Base-by-base conservation (phyloP, 2,113 vertebrate species). In the Sorex fumeus region DNA sequence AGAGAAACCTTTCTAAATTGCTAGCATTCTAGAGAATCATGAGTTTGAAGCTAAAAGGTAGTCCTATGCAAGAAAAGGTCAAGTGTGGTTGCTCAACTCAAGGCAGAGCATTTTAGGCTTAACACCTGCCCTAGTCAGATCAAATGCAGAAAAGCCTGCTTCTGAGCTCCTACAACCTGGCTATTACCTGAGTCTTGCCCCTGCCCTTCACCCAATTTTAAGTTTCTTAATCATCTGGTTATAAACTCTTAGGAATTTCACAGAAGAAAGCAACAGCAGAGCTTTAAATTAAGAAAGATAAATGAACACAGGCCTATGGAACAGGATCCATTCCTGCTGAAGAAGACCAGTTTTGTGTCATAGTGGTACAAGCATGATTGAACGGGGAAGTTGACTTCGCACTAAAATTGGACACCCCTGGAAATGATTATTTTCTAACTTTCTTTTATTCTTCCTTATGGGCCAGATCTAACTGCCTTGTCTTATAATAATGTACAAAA, bases 211-310 rank as follows among this genome's bases (percentile, higher is more conserved):
- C 64, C 25, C 27, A 19, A 66, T 30, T 66, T 88, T 88, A 66
- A 57, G 75, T 87, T 72, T 94, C 34, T 80, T 77, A 87, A 60
- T 85, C 18, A 43, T 74, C 50, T 90, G 50, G 3, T 88, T 89
- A 60, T 50, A 93, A 77, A 89, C n/a, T 87, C 27, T 47, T 28
- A 74, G 76, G 75, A 78, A 74, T 78, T 93, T 93, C 66, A 81
- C 74, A 21, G 64, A 82, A n/a, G 45, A 69, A 94, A 94, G 77
- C 30, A 88, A 30, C 16, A 79, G 43, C 19, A 79, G 62, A 66
- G 36, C 84, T 64, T 66, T 71, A 90, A 91, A 72, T 75, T 93
- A 91, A 69, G 83, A 75, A 86, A 88, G 93, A 94, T 80, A 79
- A 90, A 83, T 86, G 67, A 84, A 57, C 34, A 82, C 0, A 77